Conservation (phyloP, 2,888 invertebrate genomes). For the Drosophila melanosoma region DNA sequence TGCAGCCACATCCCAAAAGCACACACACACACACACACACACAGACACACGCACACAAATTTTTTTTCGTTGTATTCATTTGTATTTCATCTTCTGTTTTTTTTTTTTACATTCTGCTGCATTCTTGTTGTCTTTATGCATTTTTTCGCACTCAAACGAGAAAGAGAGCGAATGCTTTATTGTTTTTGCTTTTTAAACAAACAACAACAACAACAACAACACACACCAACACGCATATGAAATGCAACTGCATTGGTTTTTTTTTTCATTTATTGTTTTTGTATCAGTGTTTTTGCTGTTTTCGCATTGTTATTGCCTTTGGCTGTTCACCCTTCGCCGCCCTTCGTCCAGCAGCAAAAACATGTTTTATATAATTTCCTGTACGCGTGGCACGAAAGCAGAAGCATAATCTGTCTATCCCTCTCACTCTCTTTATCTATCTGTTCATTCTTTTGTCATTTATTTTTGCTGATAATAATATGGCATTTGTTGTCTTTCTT, state of each 20-base stretch:
- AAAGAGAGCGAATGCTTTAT: slow-evolving; percentile 52
- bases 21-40: not conserved
- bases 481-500: slow-evolving; percentile 64
- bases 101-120: slow-evolving; percentile 37
- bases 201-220: slow-evolving; percentile 59
- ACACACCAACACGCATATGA: slow-evolving; percentile 24
- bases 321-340: slow-evolving; percentile 10
- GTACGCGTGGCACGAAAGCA: slow-evolving; percentile 78
- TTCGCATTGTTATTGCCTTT: slow-evolving; percentile 64
- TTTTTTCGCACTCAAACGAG: slow-evolving; percentile 2
- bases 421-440: slow-evolving; percentile 8
- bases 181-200: slow-evolving; percentile 70
- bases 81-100: not conserved
- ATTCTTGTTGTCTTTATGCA: not conserved
- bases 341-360: slow-evolving; percentile 39
- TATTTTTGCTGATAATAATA: slow-evolving; percentile 74
- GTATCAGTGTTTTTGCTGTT: slow-evolving; percentile 8
- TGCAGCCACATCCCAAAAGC: slow-evolving; percentile 65
- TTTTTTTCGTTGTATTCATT: slow-evolving; percentile 39
- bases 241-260: slow-evolving; percentile 59
- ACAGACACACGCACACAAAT: slow-evolving; percentile 13
- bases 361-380: slow-evolving; percentile 81
- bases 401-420: slow-evolving; percentile 57
- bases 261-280: not conserved
- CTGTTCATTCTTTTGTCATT: slow-evolving; percentile 67